Evolutionary conservation across 2,797 vertebrate species (phyloP).

Genomic region (Xyrichtys novacula): DNA sequence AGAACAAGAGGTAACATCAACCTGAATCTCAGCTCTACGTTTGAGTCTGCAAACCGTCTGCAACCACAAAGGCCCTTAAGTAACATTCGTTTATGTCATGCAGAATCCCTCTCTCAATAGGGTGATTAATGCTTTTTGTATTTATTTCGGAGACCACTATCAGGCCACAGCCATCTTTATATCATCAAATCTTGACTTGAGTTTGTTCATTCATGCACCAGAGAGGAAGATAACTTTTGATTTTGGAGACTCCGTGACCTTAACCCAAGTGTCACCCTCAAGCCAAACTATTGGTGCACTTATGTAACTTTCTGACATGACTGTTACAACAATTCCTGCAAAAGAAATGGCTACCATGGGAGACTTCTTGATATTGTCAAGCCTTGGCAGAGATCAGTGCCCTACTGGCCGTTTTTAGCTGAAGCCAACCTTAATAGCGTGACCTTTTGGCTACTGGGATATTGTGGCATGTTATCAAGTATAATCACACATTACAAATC

Average conservation of each 20-base stretch:
- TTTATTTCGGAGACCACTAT: background rate
- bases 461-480: slow-evolving; percentile 5
- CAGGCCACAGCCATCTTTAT: background rate
- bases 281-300: slow-evolving; percentile 8
- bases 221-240: slow-evolving; percentile 12
- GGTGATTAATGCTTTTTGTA: background rate
- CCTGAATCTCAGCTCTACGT: background rate
- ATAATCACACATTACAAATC: slow-evolving; percentile 40
- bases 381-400: background rate
- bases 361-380: slow-evolving; percentile 22
- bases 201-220: slow-evolving; percentile 4
- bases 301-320: slow-evolving; percentile 24
- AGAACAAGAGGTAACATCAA: background rate
- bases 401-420: slow-evolving; percentile 20
- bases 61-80: background rate
- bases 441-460: slow-evolving; percentile 6
- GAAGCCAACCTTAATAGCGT: slow-evolving; percentile 16
- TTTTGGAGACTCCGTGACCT: slow-evolving; percentile 22
- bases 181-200: background rate
- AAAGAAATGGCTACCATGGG: slow-evolving; percentile 5
- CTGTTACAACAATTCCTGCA: slow-evolving; percentile 17
- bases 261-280: slow-evolving; percentile 16
- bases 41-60: background rate
- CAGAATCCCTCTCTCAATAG: background rate
- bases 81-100: background rate